Conservation (phyloP, 2,797 vertebrate genomes). For the Eremophila alpestris region DNA sequence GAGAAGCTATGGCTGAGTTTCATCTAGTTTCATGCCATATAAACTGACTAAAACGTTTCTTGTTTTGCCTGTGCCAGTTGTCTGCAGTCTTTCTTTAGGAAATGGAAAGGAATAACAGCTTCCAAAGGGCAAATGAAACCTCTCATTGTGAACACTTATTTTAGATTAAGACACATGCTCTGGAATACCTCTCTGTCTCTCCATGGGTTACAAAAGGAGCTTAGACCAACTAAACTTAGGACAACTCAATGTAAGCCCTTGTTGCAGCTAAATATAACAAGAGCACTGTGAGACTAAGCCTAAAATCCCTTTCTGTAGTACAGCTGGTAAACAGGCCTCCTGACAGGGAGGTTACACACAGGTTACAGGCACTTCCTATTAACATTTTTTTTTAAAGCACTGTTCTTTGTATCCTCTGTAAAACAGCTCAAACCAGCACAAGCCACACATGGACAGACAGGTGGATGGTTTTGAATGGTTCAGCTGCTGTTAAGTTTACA, state of each 20-base stretch:
- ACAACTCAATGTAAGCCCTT: constrained; percentile 1
- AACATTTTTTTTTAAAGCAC: neutral
- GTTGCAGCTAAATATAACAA: constrained; percentile 9
- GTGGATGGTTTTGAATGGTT: neutral
- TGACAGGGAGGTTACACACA: neutral
- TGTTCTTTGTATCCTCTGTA: neutral
- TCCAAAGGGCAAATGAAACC: neutral
- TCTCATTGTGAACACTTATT: neutral
- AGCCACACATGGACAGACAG: neutral
- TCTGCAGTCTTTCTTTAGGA: neutral
- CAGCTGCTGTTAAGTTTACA: neutral
- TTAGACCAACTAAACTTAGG: neutral
- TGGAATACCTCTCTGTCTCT: neutral
- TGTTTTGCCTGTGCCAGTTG: neutral
- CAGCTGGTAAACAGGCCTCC: neutral
- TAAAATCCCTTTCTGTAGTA: neutral
- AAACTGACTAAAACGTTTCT: neutral
- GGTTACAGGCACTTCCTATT: neutral
- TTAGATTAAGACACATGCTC: neutral
- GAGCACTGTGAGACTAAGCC: neutral
- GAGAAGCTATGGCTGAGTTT: neutral
- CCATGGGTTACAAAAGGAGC: neutral
- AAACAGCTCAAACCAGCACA: neutral
- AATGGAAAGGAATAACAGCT: neutral
- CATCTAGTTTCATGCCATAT: neutral